phyloP scores from a whole-genome alignment of 1,140 invertebrate genomes.

The Chelonus insularis region DNA sequence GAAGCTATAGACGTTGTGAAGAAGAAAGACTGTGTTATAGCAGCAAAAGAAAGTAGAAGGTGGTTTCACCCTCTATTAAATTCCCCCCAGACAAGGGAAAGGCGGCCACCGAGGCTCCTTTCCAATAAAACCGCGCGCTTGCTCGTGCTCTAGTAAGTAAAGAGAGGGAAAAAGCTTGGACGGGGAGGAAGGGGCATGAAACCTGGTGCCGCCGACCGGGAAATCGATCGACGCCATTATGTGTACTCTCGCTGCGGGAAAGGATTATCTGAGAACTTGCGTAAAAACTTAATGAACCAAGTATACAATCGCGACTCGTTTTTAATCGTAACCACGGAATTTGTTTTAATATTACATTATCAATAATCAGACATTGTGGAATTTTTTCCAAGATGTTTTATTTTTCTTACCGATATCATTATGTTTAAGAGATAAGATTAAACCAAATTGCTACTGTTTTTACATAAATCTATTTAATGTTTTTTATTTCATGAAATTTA shows the following conservation, averaged over 20 bases:
- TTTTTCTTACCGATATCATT: no score
- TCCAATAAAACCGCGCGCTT: constrained; percentile 45
- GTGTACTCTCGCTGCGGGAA: constrained; percentile 16
- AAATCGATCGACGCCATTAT: constrained; percentile 39
- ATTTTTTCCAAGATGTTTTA: no score
- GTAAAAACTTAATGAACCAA: constrained; percentile 28
- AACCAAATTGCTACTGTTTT: no score
- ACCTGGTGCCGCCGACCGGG: constrained; percentile 24
- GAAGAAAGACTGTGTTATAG: neutral
- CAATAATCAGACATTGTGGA: neutral
- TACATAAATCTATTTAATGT: no score
- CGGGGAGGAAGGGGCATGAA: constrained; percentile 34
- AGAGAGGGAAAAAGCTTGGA: constrained; percentile 21
- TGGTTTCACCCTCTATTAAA: constrained; percentile 62
- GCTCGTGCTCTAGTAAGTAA: constrained; percentile 30
- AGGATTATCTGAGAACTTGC: constrained; percentile 22
- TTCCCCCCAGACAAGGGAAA: constrained; percentile 57
- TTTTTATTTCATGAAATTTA: no score
- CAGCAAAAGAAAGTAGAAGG: constrained; percentile 40
- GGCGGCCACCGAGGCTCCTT: constrained; percentile 48
- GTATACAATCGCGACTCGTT: neutral
- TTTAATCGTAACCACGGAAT: constrained; percentile 10
- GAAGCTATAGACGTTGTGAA: constrained; percentile 18
- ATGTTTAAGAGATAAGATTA: no score
- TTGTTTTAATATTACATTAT: neutral